Evolutionary conservation across 2,797 vertebrate genomes (phyloP), one percentile per base, ranked within the genome.

Genomic region (Sebastes aleutianus): DNA sequence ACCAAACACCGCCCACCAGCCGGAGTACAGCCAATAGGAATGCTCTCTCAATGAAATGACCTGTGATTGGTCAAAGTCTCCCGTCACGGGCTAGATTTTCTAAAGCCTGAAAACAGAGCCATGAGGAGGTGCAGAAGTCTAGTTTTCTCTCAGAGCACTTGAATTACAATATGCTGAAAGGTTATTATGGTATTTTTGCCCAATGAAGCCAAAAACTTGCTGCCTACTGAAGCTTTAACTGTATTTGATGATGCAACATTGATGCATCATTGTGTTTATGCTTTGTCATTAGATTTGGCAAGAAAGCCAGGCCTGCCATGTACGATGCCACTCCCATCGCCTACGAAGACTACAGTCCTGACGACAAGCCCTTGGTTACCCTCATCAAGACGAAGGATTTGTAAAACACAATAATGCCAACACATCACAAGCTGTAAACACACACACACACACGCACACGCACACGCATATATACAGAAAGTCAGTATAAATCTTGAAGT

Each of bases 371-470:
- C 75, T 93, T 99, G 94, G 98, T 99, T 85, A 99, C 99, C 76
- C 96, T 99, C 91, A 99, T 99, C 93, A 99, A 99, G 96, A 99
- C 99, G 20, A 99, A 99, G 96, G 98, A 99, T 99, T 98, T 99
- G 97, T 99, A 98, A 97, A 93, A 88, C 93, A 88, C 92, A 90
- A 95, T 75, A 76, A 68, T 84, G 22, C 69, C 34, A 79, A 57
- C 78, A 67, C 70, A 70, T 74, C 61, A 69, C 75, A 70, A 72
- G 77, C 84, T 79, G 61, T 56, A 84, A 70, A 83, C 26, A 53
- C 66, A 13, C 24, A 70, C 70, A 76, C 8, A 82, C 70, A n/a
- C n/a, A 70, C 32, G 76, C 34, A 74, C 5, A 59, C 74, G 78
- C 11, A 67, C 43, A 84, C 66, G 62, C 39, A 78, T 24, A 76